Conservation (phyloP, 2,113 vertebrate genomes). For the Orycteropus afer region DNA sequence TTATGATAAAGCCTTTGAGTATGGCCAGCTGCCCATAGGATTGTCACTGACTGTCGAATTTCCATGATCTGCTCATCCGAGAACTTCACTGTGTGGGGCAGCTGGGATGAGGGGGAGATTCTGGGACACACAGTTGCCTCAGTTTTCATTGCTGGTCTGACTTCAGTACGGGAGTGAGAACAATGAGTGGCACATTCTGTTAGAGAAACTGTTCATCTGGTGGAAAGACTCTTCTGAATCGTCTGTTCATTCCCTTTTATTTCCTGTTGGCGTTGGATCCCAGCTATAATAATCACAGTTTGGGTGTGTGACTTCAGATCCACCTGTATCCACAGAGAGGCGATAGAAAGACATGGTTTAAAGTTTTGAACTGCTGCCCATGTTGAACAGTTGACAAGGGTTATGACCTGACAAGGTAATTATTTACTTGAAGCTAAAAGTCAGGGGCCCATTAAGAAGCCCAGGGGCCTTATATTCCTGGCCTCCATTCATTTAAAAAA, state of each 20-base stretch:
- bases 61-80: not conserved
- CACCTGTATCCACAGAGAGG: not conserved
- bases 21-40: not conserved
- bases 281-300: not conserved
- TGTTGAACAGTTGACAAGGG: not conserved
- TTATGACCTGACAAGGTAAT: conserved; percentile 34
- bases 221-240: not conserved
- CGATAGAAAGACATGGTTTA: not conserved
- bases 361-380: not conserved
- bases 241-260: conserved; percentile 40
- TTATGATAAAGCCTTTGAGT: not conserved
- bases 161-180: not conserved
- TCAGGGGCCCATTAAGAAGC: conserved; percentile 44
- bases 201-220: not conserved
- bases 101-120: not conserved
- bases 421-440: conserved; percentile 50
- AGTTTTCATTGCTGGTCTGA: not conserved
- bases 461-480: conserved; percentile 54
- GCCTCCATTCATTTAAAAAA: conserved; percentile 44
- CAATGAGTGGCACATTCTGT: not conserved
- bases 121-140: not conserved
- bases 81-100: not conserved
- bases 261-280: not conserved
- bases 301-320: not conserved
- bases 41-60: conserved; percentile 16